phyloP scores from a whole-genome alignment of 2,113 vertebrate genomes.

The Craseonycteris thonglongyai region DNA sequence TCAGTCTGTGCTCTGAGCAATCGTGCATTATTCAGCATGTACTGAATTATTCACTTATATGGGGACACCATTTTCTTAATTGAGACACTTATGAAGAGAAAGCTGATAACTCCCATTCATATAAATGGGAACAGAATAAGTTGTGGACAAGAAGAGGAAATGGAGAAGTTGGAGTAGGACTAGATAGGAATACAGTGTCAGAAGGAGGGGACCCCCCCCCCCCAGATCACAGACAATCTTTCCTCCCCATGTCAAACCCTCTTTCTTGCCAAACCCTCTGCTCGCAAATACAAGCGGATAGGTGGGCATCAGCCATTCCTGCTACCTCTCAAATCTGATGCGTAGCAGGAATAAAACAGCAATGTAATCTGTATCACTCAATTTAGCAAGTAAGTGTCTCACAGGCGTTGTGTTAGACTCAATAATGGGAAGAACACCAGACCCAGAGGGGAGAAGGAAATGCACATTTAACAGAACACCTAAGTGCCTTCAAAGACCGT shows the following conservation, averaged over 20 bases:
- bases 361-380: neutral
- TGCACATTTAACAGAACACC: neutral
- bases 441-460: neutral
- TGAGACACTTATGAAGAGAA: constrained; percentile 3
- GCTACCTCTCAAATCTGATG: neutral
- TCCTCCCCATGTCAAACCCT: neutral
- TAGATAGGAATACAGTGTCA: neutral
- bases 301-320: neutral
- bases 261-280: neutral
- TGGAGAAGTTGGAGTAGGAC: neutral
- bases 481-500: neutral
- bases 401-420: neutral
- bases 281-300: neutral
- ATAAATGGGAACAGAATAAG: constrained; percentile 7
- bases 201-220: neutral
- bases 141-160: neutral
- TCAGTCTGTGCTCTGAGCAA: constrained; percentile 46
- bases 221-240: neutral
- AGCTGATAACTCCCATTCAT: neutral
- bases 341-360: neutral
- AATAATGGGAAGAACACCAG: neutral
- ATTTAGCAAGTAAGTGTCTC: neutral
- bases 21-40: constrained; percentile 63
- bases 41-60: constrained; percentile 66
- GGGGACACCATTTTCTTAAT: neutral